Percentiles rank a stretch among this genome's conserved stretches.
Conservation (phyloP, 2,888 invertebrate genomes). For the Sinopyrophorus schimmeli region DNA sequence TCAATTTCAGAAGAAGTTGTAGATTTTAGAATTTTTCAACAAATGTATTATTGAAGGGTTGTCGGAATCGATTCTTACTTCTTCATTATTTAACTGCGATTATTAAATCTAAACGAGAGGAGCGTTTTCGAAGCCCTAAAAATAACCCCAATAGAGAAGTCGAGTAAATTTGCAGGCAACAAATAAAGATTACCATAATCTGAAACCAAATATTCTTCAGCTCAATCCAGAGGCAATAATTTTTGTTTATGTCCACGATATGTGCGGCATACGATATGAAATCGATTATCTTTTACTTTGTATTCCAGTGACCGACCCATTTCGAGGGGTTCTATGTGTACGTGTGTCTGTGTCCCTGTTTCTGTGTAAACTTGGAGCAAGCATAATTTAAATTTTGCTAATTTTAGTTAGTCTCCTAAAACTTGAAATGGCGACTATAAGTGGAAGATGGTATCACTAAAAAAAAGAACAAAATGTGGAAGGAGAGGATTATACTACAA, state of each 20-base stretch:
- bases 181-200: slow-evolving; percentile 33
- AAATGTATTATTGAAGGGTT: too few species aligned
- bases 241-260: slow-evolving; percentile 33
- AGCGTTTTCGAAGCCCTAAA: not conserved
- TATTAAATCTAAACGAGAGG: too few species aligned
- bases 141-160: not conserved
- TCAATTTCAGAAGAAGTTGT: too few species aligned
- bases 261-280: slow-evolving; percentile 29
- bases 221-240: slow-evolving; percentile 32
- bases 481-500: too few species aligned
- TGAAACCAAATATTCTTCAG: slow-evolving; percentile 31
- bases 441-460: too few species aligned
- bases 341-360: not conserved
- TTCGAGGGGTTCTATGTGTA: slow-evolving; percentile 17
- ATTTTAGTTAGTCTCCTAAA: too few species aligned
- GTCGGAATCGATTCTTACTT: too few species aligned
- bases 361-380: not conserved
- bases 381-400: too few species aligned
- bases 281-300: slow-evolving; percentile 33
- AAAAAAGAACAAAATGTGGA: too few species aligned
- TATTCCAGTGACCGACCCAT: slow-evolving; percentile 30
- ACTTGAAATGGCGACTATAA: too few species aligned
- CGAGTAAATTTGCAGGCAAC: slow-evolving; percentile 19
- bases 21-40: too few species aligned
- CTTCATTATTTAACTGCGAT: too few species aligned